Percentiles rank a stretch among this genome's conserved stretches.
Evolutionary conservation across 1,140 invertebrate species (phyloP).

Genomic region (Panagrolaimus sp.): DNA sequence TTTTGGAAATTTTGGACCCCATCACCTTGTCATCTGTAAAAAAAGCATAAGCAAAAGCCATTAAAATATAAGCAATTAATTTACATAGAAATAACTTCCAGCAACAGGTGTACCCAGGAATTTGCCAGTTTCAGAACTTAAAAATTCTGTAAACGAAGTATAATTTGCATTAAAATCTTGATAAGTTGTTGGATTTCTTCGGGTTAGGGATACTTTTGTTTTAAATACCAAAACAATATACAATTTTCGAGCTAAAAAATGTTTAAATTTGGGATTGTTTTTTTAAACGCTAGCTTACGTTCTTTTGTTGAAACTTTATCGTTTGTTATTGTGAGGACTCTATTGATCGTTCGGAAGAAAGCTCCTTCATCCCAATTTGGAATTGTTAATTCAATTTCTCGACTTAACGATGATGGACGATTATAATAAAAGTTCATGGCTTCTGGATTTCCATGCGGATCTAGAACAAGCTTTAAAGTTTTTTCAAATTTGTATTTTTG

Average conservation of each 20-base stretch:
- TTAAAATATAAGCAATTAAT: neutral
- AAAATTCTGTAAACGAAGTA: conserved; percentile 12
- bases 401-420: conserved; percentile 32
- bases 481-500: too few species aligned
- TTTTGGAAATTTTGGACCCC: too few species aligned
- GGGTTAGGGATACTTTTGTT: neutral
- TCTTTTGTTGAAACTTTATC: conserved; percentile 35
- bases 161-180: conserved; percentile 19
- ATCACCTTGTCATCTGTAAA: conserved; percentile 14
- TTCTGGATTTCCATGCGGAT: conserved; percentile 42
- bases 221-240: conserved; percentile 20
- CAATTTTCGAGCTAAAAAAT: conserved; percentile 6
- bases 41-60: neutral
- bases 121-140: conserved; percentile 18
- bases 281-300: conserved; percentile 21
- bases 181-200: conserved; percentile 15
- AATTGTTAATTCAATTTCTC: conserved; percentile 36
- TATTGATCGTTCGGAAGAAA: conserved; percentile 40
- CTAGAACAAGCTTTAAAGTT: too few species aligned
- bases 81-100: conserved; percentile 16
- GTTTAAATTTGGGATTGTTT: neutral
- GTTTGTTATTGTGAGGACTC: conserved; percentile 38
- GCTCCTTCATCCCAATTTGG: conserved; percentile 42
- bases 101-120: conserved; percentile 9
- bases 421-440: conserved; percentile 44